Conservation (phyloP, 2,113 vertebrate species). For the Echinops telfairi region DNA sequence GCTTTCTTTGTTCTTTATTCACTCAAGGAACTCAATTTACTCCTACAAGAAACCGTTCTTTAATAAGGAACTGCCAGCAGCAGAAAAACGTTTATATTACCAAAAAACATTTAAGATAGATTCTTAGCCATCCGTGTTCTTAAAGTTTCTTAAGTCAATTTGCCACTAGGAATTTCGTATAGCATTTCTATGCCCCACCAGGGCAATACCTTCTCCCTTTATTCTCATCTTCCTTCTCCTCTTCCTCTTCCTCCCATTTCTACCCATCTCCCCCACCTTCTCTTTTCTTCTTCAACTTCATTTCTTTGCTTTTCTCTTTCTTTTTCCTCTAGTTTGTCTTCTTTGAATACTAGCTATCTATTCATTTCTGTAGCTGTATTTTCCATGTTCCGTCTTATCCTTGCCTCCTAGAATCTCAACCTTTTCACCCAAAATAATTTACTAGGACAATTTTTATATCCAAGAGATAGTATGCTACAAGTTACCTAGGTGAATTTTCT, state of each 20-base stretch:
- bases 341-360: neutral
- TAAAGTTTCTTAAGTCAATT: neutral
- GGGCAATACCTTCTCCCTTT: neutral
- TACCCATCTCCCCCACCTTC: neutral
- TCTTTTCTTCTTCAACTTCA: neutral
- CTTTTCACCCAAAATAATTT: neutral
- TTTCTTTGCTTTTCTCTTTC: neutral
- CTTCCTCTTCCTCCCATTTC: neutral
- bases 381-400: neutral
- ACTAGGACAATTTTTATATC: slow-evolving; percentile 30
- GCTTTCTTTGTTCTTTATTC: neutral
- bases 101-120: neutral
- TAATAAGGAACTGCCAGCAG: neutral
- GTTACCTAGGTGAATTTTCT: neutral
- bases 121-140: neutral
- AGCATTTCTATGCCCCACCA: neutral
- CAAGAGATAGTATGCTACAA: neutral
- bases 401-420: neutral
- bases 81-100: neutral
- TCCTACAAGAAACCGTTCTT: neutral
- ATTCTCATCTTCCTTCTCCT: neutral
- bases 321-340: neutral
- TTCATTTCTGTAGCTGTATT: neutral
- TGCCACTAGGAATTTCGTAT: neutral
- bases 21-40: neutral